Evolutionary conservation across 2,888 invertebrate genomes (phyloP), one percentile per base, ranked within the genome.

Genomic region (Rhingia rostrata): DNA sequence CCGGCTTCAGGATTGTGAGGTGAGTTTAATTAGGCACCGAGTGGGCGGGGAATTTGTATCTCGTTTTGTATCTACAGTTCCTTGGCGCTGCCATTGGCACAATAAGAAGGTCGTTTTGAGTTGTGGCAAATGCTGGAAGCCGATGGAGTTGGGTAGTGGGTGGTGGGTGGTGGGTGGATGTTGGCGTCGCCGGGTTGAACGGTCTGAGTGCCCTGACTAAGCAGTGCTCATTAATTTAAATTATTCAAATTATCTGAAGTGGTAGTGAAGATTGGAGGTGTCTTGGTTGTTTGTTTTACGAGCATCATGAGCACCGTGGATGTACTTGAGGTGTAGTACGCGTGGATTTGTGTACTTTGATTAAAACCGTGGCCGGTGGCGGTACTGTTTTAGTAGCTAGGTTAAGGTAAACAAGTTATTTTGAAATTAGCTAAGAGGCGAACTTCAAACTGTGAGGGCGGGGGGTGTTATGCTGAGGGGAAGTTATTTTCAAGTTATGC

Each of bases 221-320:
- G 78, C 72, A 72, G 66, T 43, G 37, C 78, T 82, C 82, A 83
- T 79, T 83, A 83, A 69, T 83, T 79, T 69, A 83, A 83, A 83
- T 83, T 83, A 83, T 83, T 72, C 73, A 83, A 83, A 83, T 79
- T 79, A 73, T 63, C 73, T 73, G 51, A 79, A 73, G 79, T 51
- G 79, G 66, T 37, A 43, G 72, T 37, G 66, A 73, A 63, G 63
- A 63, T 56, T 78, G 49, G 54, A 78, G 72, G 78, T 82, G 60
- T 54, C 66, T 54, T 10, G 78, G 72, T 66, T 83, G 73, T 73
- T 79, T 83, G 79, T 54, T 66, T 72, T 66, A 47, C 64, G 63
- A 63, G 39, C 43, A 61, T 45, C 63, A 37, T 43, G 22, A 22
- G 22, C 22, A 22, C 22, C 22, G 47, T 51, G 45, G 45, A 45